Base-by-base conservation (phyloP, 2,797 vertebrate species). In the Fundulus diaphanus region DNA sequence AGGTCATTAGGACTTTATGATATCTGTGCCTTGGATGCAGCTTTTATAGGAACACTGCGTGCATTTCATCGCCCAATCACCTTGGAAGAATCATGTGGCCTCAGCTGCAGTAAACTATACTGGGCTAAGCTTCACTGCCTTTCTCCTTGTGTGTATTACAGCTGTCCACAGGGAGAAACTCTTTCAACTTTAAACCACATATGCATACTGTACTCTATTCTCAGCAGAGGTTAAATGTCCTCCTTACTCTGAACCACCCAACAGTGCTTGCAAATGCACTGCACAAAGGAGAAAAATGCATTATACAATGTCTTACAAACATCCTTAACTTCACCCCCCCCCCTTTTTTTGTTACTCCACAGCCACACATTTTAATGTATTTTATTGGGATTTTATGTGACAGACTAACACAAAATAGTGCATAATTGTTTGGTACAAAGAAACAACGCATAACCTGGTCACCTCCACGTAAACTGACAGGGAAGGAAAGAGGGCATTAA, bases 1-100 rank as follows among this genome's bases (percentile, higher is more conserved):
- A 70, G 79, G 89, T 92, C 86, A 88, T 88, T 89, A 89, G 81
- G 88, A 91, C 84, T 92, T 92, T 88, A 93, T 82, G 85, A 78
- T 89, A 83, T 89, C 72, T 65, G 79, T 78, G 78, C 76, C 88
- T 85, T 89, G 82, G 76, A 79, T 90, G 89, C 87, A 90, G 91
- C 78, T 79, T 88, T 90, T 86, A 90, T 74, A 85, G 83, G 86
- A 84, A 40, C 68, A 68, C 81, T 77, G 76, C 35, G 0, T 70
- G 77, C 82, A 79, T 79, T 82, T 82, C 74, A 40, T 70, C 16
- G 49, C 87, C 90, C 83, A 27, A 86, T 89, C 91, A 89, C 89
- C 88, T 91, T 92, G 90, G 77, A 89, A 73, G 87, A 85, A 85
- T 82, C 70, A 66, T 70, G 84, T 73, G 72, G 81, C 74, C 63